Evolutionary conservation across 2,113 vertebrate species (phyloP), one percentile per base, ranked within the genome.

Genomic region (Fulmarus glacialis): DNA sequence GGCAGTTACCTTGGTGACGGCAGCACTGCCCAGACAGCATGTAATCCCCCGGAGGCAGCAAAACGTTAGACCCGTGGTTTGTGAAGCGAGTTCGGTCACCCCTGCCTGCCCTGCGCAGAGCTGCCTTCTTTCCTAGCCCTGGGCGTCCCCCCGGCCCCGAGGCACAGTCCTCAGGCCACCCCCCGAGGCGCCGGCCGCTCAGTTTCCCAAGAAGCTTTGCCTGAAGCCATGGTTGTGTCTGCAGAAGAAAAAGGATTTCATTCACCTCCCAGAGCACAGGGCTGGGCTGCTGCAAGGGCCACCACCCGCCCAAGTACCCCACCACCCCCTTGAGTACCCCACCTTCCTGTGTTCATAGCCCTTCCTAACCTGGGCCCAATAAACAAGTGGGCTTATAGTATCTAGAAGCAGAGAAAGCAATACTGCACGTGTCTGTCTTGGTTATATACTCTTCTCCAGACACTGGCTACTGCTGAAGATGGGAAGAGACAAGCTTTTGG

Each of bases 131-230:
- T 52, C 17, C 18, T 15, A 83, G 63, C 43, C 36, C 40, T 56
- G 2, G 1, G 12, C 3, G 1, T 36, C 7, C 38, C 23, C 23
- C 4, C 0, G 0, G 40, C 43, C 71, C 71, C 0, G 0, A 40
- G 15, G 36, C 36, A 47, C 63, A 89, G 88, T 67, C 88, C 38
- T 36, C 32, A 58, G 82, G 87, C 66, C 77, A 24, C 1, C 22
- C 34, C 40, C 10, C 2, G 13, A 58, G 47, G 81, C 0, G 0
- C 23, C 2, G 12, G 45, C 56, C 71, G 62, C 72, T 66, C 4
- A 1, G 26, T 67, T 84, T 84, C 23, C 53, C 4, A 4, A 52
- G 48, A 87, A 72, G 32, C 40, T 95, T 77, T 2, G 11, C 89
- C 82, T 90, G 64, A 90, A 95, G 87, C 43, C 53, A 59, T 0